Percentiles rank a stretch among this genome's conserved stretches.
Conservation (phyloP, 64 coral and sea anemone genomes). For the Catalaphyllia jardinei region DNA sequence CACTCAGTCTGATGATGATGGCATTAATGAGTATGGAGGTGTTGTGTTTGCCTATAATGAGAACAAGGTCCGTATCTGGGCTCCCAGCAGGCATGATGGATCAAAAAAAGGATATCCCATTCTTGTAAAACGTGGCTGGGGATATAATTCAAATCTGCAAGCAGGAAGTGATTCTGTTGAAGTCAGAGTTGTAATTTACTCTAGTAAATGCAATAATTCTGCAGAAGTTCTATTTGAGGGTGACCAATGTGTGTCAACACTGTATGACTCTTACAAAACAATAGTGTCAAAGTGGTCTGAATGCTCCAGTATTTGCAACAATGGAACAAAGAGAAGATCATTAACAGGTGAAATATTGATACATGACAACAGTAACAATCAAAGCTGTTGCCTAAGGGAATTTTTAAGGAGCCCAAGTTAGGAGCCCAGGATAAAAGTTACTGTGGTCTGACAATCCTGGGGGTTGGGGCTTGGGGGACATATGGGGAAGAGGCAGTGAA, state of each 20-base stretch:
- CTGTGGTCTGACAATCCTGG: no score
- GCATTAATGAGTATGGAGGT: constrained; percentile 82
- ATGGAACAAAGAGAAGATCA: constrained; percentile 60
- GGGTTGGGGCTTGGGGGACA: no score
- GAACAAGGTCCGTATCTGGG: constrained; percentile 85
- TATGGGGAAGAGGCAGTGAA: no score
- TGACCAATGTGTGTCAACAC: constrained; percentile 56
- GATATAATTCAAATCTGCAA: constrained; percentile 63
- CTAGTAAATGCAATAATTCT: constrained; percentile 49
- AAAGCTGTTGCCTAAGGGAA: no score
- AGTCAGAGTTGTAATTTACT: constrained; percentile 66
- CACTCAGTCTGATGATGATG: constrained; percentile 71
- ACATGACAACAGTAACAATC: no score
- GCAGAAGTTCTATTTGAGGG: constrained; percentile 48
- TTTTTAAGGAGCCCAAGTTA: no score
- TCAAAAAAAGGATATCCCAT: constrained; percentile 77
- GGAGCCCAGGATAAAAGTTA: no score
- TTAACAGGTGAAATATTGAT: constrained; percentile 56
- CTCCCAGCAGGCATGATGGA: constrained; percentile 63
- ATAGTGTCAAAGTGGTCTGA: constrained; percentile 53
- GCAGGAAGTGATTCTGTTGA: constrained; percentile 13
- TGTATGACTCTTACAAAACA: constrained; percentile 77
- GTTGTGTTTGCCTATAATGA: constrained; percentile 87
- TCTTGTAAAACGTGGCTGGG: constrained; percentile 92
- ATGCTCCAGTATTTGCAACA: constrained; percentile 96